Evolutionary conservation across 2,113 vertebrate species (phyloP), one percentile per base, ranked within the genome.

Genomic region (Himantopus leucocephalus): DNA sequence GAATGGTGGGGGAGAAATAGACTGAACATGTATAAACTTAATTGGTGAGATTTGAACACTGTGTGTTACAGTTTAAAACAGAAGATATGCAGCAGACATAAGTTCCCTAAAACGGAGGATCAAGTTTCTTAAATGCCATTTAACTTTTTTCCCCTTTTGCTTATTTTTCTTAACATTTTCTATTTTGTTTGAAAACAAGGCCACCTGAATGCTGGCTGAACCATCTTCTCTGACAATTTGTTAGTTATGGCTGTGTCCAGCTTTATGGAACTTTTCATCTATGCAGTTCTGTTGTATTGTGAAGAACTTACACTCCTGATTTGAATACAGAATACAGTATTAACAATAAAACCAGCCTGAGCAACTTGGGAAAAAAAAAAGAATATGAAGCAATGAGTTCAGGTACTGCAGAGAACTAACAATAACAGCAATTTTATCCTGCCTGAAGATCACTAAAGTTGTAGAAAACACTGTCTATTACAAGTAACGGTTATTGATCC

Each of bases 211-310:
- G 59, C 39, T 90, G 52, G n/a, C 68, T 88, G 68, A 96, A 94
- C 30, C 34, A 59, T 88, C 47, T 91, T 93, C 48, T 84, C n/a
- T 72, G 81, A 66, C 34, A 95, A 59, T 73, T 76, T 90, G 6
- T n/a, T 91, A 77, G 53, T 89, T 93, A 75, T 24, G 12, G 16
- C 13, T 37, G 3, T 39, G 23, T 84, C 52, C 41, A 67, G 3
- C 29, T 71, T 92, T 48, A 95, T 52, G 41, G 53, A 96, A 63
- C 14, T 92, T 96, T 83, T 93, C 20, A 94, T 85, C 75, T 94
- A 10, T 88, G 59, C n/a, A 93, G 58, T 43, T 94, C 85, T 88
- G 11, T 68, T 95, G 52, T 80, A 79, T 29, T 90, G 45, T 92
- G 22, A 85, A 90, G 56, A 94, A 35, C 6, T 59, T 43, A 74